Conservation (phyloP, 2,113 vertebrate species). For the Tychaedon coryphoeus region DNA sequence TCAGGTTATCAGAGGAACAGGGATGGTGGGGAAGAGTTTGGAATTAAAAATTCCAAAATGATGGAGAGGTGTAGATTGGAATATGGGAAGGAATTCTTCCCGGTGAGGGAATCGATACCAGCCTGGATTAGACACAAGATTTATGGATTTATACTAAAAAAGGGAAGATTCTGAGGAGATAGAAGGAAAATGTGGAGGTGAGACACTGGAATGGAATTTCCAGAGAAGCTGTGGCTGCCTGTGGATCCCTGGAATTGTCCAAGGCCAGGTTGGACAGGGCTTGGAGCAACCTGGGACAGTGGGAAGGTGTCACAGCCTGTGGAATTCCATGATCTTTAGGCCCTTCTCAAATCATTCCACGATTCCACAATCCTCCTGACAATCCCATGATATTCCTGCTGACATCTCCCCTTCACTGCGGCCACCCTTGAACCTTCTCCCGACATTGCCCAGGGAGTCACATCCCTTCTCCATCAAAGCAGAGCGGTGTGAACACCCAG, state of each 20-base stretch:
- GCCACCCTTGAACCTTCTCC: neutral
- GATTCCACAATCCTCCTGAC: accelerated
- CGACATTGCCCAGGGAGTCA: neutral
- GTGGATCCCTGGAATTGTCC: neutral
- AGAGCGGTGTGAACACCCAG: accelerated
- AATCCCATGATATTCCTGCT: neutral
- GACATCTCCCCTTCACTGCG: accelerated
- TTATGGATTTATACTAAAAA: too few species aligned
- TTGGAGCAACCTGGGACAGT: neutral
- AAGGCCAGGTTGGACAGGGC: accelerated
- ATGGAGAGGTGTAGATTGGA: neutral
- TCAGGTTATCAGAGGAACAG: neutral
- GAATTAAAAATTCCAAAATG: neutral
- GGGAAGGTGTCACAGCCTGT: accelerated
- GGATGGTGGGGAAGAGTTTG: neutral
- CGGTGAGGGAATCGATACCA: too few species aligned
- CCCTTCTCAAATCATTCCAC: neutral
- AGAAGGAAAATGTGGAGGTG: too few species aligned
- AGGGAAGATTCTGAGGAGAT: too few species aligned
- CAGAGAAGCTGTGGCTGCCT: neutral
- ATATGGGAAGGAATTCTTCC: neutral
- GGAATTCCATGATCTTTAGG: neutral
- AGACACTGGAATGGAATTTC: neutral
- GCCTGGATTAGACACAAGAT: too few species aligned
- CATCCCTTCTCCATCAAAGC: neutral